These are phyloP conservation scores for Pentamera pediparva DNA, from an alignment of 53 echinoderm and acorn worm species.

Conservation along the genomic window DNA sequence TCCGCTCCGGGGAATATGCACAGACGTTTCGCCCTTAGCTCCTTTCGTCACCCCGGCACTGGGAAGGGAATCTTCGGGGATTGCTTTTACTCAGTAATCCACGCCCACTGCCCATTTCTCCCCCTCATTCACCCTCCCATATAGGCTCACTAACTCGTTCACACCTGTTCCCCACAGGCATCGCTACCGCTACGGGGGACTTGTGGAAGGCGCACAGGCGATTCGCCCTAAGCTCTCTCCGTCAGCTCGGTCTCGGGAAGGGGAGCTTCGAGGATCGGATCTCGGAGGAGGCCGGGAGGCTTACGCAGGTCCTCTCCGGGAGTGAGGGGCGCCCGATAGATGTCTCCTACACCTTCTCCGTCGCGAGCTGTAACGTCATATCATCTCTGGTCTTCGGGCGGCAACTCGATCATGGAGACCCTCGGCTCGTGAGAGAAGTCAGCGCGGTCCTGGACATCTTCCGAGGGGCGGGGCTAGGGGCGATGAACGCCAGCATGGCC, in stretches of 20 bases:
- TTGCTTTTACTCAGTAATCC: too few relatives aligned
- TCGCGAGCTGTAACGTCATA: conserved; percentile 16
- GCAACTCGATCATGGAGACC: conserved; percentile 8
- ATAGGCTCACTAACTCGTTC: too few relatives aligned
- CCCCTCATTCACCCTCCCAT: too few relatives aligned
- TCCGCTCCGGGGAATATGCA: too few relatives aligned
- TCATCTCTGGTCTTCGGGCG: neutral
- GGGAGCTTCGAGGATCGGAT: neutral
- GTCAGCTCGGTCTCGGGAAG: neutral
- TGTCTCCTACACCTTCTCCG: conserved; percentile 2
- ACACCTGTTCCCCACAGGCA: neutral
- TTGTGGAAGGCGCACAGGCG: neutral
- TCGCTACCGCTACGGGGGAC: neutral
- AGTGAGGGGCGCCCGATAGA: neutral
- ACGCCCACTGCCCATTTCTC: too few relatives aligned
- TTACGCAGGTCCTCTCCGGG: neutral
- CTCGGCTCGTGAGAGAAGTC: neutral
- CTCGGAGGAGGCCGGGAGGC: conserved; percentile 17
- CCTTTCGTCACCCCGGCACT: too few relatives aligned
- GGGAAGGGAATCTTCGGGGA: too few relatives aligned
- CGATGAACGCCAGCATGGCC: neutral
- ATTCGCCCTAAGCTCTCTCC: neutral
- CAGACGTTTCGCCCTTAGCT: too few relatives aligned
- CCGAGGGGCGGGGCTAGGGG: neutral
- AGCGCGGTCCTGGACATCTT: neutral